Percentiles rank a stretch among this genome's conserved stretches.
Conservation (phyloP, 2,113 vertebrate species). For the Eubucco bourcierii region DNA sequence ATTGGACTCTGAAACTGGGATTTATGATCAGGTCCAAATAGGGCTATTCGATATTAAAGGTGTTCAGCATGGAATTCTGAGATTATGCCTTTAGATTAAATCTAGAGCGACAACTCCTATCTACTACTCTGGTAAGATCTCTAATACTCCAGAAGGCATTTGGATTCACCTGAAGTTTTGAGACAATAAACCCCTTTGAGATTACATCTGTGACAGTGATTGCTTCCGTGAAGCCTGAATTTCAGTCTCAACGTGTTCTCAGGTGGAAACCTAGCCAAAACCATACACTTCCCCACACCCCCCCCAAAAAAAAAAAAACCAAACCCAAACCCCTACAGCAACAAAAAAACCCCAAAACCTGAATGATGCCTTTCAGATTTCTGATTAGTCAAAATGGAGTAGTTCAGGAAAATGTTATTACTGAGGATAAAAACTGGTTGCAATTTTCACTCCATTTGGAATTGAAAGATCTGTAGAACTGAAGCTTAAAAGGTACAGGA, state of each 20-base stretch:
- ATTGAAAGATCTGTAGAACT: background rate
- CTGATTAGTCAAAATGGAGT: background rate
- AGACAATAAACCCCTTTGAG: background rate
- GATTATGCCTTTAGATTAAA: background rate
- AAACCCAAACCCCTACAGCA: too few relatives aligned
- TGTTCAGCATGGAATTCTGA: background rate
- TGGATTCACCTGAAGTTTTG: background rate
- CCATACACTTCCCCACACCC: background rate
- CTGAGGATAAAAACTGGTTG: background rate
- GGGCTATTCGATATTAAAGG: background rate
- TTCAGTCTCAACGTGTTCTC: constrained; percentile 4
- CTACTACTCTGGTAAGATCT: background rate
- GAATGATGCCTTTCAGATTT: background rate
- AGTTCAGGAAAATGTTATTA: background rate
- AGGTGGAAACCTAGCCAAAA: background rate
- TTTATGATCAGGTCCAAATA: background rate
- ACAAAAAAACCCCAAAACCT: too few relatives aligned
- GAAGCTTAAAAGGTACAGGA: background rate
- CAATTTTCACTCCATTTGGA: background rate
- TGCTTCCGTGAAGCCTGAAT: background rate
- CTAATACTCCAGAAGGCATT: background rate
- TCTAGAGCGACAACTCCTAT: background rate
- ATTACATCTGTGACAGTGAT: background rate
- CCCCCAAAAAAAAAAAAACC: background rate
- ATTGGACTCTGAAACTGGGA: background rate